phyloP scores from a whole-genome alignment of 2,113 vertebrate genomes.

The Pseudorasbora parva region DNA sequence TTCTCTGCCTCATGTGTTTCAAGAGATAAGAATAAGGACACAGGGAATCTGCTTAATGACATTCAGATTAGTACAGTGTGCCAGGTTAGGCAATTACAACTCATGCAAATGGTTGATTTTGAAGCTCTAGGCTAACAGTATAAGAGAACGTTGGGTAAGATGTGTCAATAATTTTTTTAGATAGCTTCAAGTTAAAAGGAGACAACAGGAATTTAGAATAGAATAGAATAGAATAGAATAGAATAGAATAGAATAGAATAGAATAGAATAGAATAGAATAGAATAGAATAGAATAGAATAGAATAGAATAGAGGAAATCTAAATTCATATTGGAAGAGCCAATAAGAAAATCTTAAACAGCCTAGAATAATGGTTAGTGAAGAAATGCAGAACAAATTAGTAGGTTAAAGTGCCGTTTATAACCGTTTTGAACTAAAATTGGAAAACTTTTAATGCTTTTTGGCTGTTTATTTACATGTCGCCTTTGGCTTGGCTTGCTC shows the following conservation, averaged over 20 bases:
- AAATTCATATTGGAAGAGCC: neutral
- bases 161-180: neutral
- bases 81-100: neutral
- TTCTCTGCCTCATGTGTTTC: neutral
- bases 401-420: neutral
- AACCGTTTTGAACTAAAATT: too few species aligned
- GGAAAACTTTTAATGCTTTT: too few species aligned
- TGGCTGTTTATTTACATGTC: too few species aligned
- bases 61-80: constrained; percentile 17
- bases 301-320: too few species aligned
- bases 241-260: too few species aligned
- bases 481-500: too few species aligned
- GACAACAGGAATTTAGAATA: neutral
- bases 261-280: too few species aligned
- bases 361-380: neutral
- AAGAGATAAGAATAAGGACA: constrained; percentile 31
- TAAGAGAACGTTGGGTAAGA: neutral
- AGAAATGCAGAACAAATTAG: neutral
- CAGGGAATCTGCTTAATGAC: constrained; percentile 1
- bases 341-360: neutral
- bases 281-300: neutral
- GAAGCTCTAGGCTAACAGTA: neutral
- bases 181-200: neutral
- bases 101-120: neutral
- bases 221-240: neutral